Evolutionary conservation across 2,888 invertebrate genomes (phyloP), one percentile per base, ranked within the genome.

Genomic region (Philopedon plagiatum): DNA sequence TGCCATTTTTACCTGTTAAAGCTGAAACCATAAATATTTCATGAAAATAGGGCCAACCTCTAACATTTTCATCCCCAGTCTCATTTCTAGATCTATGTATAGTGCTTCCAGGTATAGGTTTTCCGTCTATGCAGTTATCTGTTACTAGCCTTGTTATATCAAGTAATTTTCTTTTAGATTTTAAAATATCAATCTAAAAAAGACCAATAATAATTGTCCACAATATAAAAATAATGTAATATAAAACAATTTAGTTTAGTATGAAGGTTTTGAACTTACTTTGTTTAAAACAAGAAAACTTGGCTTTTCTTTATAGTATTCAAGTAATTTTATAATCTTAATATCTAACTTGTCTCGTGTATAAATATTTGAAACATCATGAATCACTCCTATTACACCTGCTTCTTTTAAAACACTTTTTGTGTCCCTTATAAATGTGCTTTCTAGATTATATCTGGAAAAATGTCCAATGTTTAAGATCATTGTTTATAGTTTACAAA

Each of bases 11-110:
- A 82, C 93, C 93, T 66, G 90, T 90, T 23, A 96, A 83, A 0
- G 97, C 94, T 7, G 98, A 98, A n/a, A 96, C 90, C 88, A 98
- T 91, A 83, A 99, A 99, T 8, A 98, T 92, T 82, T 94, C 92
- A 23, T 90, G 88, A 85, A 99, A 99, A 76, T 92, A 83, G n/a
- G 90, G 88, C 93, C 94, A 94, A 5, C 91, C 90, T 64, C 73
- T 76, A 75, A 79, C 77, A 11, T 80, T 77, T 26, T 73, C 54
- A 23, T 61, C 11, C 5, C 2, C 7, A 11, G 26, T 65, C 34
- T 76, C 70, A 13, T 73, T 63, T 74, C 78, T 76, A 66, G 77
- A 61, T 68, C 70, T 62, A 58, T 66, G 46, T 54, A 77, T 77
- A 19, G 8, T 29, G 13, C 26, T 21, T 75, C 70, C 78, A 4